A percentile compares a stretch with the other conserved stretches of the same genome.
Evolutionary conservation across 2,797 vertebrate genomes (phyloP).

Genomic region (Gymnoscopelus braueri): DNA sequence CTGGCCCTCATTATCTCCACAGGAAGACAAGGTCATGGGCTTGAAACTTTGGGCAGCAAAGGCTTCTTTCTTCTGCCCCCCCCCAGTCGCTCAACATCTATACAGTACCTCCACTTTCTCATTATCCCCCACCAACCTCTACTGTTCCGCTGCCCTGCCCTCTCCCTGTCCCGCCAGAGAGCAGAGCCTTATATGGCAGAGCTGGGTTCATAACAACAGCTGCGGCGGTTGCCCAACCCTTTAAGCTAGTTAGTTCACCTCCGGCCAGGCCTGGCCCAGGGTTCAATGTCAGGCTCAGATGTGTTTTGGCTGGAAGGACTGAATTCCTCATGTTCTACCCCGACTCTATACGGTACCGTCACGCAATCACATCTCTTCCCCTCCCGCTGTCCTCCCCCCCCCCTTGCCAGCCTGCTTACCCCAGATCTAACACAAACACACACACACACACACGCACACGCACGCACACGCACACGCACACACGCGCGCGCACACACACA

Average conservation of each 20-base stretch:
- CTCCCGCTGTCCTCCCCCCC: conserved; percentile 43
- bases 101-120: conserved; percentile 16
- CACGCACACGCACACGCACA: too few species aligned
- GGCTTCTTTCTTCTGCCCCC: conserved; percentile 48
- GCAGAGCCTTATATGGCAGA: conserved; percentile 72
- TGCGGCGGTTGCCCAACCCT: conserved; percentile 60
- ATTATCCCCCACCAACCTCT: conserved; percentile 8
- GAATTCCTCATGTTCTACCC: conserved; percentile 66
- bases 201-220: conserved; percentile 75
- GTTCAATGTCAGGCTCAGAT: conserved; percentile 67
- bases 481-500: too few species aligned
- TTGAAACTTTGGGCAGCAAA: conserved; percentile 36
- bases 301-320: conserved; percentile 63
- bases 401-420: conserved; percentile 51
- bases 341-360: conserved; percentile 61
- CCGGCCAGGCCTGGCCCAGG: conserved; percentile 51
- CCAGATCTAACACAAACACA: conserved; percentile 37
- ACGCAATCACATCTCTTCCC: conserved; percentile 64
- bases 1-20: conserved; percentile 38
- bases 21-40: conserved; percentile 28
- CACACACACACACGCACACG: too few species aligned
- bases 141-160: conserved; percentile 50
- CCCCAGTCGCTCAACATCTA: conserved; percentile 55
- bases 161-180: conserved; percentile 37
- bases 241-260: conserved; percentile 48